phyloP scores from a whole-genome alignment of 2,888 invertebrate species.

The Panzeria rudis region DNA sequence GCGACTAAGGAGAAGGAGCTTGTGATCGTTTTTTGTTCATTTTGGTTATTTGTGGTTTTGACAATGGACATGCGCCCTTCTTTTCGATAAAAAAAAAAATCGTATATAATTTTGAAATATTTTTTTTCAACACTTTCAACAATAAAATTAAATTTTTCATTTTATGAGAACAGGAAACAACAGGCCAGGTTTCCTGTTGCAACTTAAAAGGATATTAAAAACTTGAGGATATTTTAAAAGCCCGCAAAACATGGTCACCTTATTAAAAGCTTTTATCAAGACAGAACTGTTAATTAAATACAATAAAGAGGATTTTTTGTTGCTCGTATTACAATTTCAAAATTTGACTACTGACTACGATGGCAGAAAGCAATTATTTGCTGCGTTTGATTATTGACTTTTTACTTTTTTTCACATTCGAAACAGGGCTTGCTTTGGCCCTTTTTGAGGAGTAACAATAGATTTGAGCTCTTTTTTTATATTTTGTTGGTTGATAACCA shows the following conservation, averaged over 20 bases:
- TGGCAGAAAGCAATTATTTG: neutral
- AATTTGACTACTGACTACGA: constrained; percentile 6
- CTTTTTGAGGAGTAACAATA: neutral
- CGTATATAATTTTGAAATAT: constrained; percentile 17
- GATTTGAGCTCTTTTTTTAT: neutral
- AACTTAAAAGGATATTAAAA: constrained; percentile 34
- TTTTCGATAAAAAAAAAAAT: constrained; percentile 13
- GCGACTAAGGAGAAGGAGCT: constrained; percentile 5
- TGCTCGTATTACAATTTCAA: neutral
- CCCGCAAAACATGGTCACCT: neutral
- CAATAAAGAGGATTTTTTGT: neutral
- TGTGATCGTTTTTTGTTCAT: constrained; percentile 10
- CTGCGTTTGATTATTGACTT: neutral
- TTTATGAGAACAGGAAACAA: constrained; percentile 22
- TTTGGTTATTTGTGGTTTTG: constrained; percentile 61
- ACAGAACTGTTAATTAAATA: constrained; percentile 34
- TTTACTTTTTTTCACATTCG: neutral
- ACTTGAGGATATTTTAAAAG: neutral
- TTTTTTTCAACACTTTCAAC: constrained; percentile 20
- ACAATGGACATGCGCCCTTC: constrained; percentile 69
- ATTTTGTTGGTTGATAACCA: neutral
- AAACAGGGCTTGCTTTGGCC: neutral
- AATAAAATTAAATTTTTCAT: constrained; percentile 30
- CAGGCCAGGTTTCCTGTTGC: constrained; percentile 43
- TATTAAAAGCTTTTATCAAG: neutral